phyloP scores from a whole-genome alignment of 2,797 vertebrate species.

The Champsocephalus esox region DNA sequence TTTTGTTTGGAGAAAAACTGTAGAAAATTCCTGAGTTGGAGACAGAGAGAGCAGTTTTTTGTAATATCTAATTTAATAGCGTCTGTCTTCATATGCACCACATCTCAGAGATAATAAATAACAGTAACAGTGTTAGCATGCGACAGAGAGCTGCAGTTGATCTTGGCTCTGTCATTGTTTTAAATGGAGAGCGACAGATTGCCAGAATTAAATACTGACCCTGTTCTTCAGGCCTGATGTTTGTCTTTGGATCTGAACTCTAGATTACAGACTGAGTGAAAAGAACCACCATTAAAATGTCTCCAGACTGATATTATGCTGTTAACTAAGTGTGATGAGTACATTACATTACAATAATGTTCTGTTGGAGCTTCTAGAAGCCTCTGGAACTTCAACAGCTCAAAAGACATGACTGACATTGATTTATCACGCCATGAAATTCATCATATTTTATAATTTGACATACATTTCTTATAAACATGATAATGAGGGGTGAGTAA shows the following conservation, averaged over 20 bases:
- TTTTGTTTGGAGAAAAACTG: conserved; percentile 35
- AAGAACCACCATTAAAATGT: neutral
- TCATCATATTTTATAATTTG: neutral
- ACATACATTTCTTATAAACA: neutral
- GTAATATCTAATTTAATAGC: conserved; percentile 27
- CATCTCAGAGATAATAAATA: conserved; percentile 27
- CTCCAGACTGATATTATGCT: neutral
- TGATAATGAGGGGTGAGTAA: too few species aligned
- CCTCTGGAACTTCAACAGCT: neutral
- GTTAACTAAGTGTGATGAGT: neutral
- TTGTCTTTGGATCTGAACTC: conserved; percentile 42
- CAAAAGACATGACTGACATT: neutral
- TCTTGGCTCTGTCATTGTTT: conserved; percentile 63
- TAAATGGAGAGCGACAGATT: conserved; percentile 47
- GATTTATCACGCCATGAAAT: neutral
- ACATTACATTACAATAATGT: neutral
- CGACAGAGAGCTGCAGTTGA: conserved; percentile 46
- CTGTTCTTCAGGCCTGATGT: conserved; percentile 27
- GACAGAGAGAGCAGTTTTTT: conserved; percentile 29
- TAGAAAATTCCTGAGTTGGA: conserved; percentile 37
- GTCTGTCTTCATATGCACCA: conserved; percentile 27
- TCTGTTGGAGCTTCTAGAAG: neutral
- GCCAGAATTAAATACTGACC: conserved; percentile 34
- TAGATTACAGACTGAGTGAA: conserved; percentile 23
- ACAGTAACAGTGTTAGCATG: conserved; percentile 42